phyloP scores from a whole-genome alignment of 37 sponge, comb jelly and placozoan genomes.

The Cladorhizidae sp. region DNA sequence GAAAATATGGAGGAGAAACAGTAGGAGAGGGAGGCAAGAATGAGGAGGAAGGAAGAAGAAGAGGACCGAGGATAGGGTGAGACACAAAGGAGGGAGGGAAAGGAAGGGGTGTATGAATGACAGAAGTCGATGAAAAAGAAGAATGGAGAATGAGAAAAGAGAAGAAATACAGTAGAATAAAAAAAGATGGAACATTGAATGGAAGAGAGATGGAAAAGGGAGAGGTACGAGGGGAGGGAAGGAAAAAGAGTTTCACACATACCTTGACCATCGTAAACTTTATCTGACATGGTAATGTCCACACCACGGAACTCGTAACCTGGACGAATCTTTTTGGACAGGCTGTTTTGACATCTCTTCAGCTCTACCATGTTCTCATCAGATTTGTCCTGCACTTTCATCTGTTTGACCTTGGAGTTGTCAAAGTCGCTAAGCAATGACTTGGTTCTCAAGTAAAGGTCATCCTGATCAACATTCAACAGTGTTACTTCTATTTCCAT shows the following conservation, averaged over 20 bases:
- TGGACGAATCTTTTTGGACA: not conserved
- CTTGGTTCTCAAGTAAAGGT: slow-evolving; percentile 29
- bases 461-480: not conserved
- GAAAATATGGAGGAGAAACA: too few relatives aligned
- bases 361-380: not conserved
- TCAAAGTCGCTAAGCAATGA: slow-evolving; percentile 18
- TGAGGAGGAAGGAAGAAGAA: too few relatives aligned
- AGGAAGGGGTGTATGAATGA: too few relatives aligned
- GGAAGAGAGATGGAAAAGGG: not conserved
- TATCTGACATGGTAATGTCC: slow-evolving; percentile 8
- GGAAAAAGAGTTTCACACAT: not conserved
- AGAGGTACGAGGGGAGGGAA: not conserved
- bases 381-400: not conserved
- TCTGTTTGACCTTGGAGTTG: slow-evolving; percentile 10
- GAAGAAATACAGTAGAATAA: not conserved
- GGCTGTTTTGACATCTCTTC: not conserved
- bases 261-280: slow-evolving; percentile 18
- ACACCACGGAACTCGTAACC: slow-evolving; percentile 24
- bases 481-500: slow-evolving; percentile 25
- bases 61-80: too few relatives aligned
- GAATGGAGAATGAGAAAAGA: not conserved
- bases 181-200: not conserved
- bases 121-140: not conserved
- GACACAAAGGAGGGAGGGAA: too few relatives aligned
- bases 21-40: too few relatives aligned